Percentiles rank a stretch among this genome's conserved stretches.
phyloP scores from a whole-genome alignment of 2,113 vertebrate species.

The Corythoichthys haematopterus region DNA sequence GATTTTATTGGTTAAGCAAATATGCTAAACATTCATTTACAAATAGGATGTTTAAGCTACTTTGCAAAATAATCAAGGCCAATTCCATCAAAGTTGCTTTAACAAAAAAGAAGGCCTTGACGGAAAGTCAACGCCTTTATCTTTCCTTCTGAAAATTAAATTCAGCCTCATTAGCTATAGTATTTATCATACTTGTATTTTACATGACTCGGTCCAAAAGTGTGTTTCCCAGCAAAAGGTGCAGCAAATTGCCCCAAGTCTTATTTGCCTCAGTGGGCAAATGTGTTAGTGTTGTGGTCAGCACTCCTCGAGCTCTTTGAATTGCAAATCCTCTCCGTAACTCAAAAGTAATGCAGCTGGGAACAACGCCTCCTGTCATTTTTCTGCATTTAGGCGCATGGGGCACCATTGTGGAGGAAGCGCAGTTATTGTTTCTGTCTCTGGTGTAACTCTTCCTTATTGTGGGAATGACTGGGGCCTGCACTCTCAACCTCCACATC shows the following conservation, averaged over 20 bases:
- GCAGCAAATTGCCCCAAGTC: constrained; percentile 67
- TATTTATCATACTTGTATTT: constrained; percentile 74
- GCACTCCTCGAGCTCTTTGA: constrained; percentile 87
- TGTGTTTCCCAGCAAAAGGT: constrained; percentile 58
- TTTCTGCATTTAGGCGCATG: constrained; percentile 75
- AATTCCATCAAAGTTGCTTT: constrained; percentile 39
- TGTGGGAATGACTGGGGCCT: constrained; percentile 57
- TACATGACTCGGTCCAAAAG: constrained; percentile 70
- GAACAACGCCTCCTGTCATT: constrained; percentile 73
- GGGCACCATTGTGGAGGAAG: constrained; percentile 63
- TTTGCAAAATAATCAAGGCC: constrained; percentile 59
- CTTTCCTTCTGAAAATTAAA: constrained; percentile 61
- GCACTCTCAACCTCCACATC: constrained; percentile 55
- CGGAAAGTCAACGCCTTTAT: constrained; percentile 49
- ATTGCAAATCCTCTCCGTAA: constrained; percentile 93
- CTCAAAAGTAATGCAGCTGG: constrained; percentile 92
- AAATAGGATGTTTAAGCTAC: constrained; percentile 38
- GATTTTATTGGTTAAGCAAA: constrained; percentile 58
- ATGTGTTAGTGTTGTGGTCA: constrained; percentile 77
- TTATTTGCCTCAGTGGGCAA: constrained; percentile 74
- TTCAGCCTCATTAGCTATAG: constrained; percentile 65
- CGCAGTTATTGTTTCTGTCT: constrained; percentile 76
- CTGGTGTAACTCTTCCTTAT: constrained; percentile 70
- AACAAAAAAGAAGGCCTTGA: constrained; percentile 57
- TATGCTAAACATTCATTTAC: constrained; percentile 64